Evolutionary conservation across 2,888 invertebrate species (phyloP), one percentile per base, ranked within the genome.

Genomic region (Urechis unicinctus): DNA sequence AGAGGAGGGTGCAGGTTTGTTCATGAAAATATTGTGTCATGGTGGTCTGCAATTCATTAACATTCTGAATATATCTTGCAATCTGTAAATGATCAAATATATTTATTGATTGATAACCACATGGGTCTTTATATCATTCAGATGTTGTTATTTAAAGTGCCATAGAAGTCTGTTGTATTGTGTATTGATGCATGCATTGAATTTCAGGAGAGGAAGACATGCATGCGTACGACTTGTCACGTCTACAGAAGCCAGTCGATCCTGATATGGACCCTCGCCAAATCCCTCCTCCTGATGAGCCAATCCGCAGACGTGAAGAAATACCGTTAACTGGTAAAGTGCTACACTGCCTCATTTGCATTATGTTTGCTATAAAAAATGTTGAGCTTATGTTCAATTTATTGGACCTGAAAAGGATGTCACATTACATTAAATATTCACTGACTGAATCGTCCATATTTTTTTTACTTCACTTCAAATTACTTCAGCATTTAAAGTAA

Each of bases 211-310:
- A 98, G 79, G 96, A 97, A 70, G 98, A 98, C 78, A 96, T 97
- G 90, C 95, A 95, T 47, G 95, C 94, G 24, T 99, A 96, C 80
- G 97, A 98, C 75, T 95, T 99, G 72, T 94, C 92, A 17, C 92
- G 95, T 21, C 84, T 99, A 48, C 91, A 97, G 79, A 98, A 95
- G 78, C 95, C 95, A 41, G 88, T 94, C 66, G 91, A 91, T 65
- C 54, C 43, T 62, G 21, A 17, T 6, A 9, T 22, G 13, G 45
- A 45, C 21, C 17, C 45, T 5, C 5, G 13, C 13, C 13, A 21
- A 26, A 17, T 36, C 31, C 17, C 31, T 36, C 50, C 25, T 22
- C 45, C 45, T 9, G 45, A 45, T 45, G 22, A 45, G 36, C 36
- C 36, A 13, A 17, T 36, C 9, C 36, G 36, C 9, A 36, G 36